Conservation (phyloP, 2,797 vertebrate species). For the Orientallactaga sibirica region DNA sequence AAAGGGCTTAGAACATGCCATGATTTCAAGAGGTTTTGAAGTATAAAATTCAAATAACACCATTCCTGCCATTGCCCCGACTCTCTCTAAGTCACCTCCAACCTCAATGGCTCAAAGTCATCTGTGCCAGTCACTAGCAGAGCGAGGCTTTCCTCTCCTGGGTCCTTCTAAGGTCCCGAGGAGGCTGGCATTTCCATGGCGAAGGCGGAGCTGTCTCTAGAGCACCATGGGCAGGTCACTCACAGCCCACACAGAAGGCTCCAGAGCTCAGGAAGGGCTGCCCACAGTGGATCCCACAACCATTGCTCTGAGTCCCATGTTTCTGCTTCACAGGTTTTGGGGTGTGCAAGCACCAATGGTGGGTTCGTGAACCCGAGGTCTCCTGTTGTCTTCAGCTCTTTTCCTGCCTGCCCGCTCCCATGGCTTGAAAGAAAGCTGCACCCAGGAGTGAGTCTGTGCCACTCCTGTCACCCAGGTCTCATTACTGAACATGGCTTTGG, state of each 20-base stretch:
- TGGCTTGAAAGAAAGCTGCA: too few species aligned
- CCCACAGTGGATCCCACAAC: background rate
- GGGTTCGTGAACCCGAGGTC: too few species aligned
- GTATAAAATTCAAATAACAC: background rate
- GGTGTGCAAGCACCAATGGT: too few species aligned
- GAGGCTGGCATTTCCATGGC: background rate
- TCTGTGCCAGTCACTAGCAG: rapidly evolving
- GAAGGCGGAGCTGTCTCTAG: too few species aligned
- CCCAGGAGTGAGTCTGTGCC: too few species aligned
- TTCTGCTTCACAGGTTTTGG: too few species aligned
- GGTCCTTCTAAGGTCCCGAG: background rate
- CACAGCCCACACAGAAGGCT: too few species aligned
- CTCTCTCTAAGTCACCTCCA: background rate
- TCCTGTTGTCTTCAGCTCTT: background rate
- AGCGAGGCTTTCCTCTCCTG: background rate
- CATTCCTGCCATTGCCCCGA: rapidly evolving
- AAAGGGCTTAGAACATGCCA: background rate
- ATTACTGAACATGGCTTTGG: too few species aligned
- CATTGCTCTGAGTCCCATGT: rapidly evolving
- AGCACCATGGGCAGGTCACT: too few species aligned
- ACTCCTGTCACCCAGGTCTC: too few species aligned
- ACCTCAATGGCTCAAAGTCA: rapidly evolving
- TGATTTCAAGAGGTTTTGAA: background rate
- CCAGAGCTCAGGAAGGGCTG: too few species aligned
- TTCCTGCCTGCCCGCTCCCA: too few species aligned